Conservation (phyloP, 1,140 invertebrate species). For the Drosophila kurseongensis region DNA sequence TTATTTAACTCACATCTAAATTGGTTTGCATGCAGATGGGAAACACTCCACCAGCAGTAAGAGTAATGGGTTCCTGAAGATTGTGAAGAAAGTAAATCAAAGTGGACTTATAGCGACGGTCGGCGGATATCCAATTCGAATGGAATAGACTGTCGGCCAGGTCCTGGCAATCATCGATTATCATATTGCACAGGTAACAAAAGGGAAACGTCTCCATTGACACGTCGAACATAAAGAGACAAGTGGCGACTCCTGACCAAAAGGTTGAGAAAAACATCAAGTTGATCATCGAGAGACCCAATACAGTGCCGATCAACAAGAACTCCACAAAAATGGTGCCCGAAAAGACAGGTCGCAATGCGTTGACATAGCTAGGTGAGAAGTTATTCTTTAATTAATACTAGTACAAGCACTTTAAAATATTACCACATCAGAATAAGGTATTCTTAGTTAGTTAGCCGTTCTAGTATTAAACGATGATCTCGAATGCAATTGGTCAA, state of each 20-base stretch:
- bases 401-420: too few species aligned
- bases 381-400: background rate
- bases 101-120: slow-evolving; percentile 36
- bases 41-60: slow-evolving; percentile 57
- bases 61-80: slow-evolving; percentile 51
- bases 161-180: slow-evolving; percentile 44
- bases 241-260: slow-evolving; percentile 20
- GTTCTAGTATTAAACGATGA: slow-evolving; percentile 47
- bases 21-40: slow-evolving; percentile 54
- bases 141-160: slow-evolving; percentile 53
- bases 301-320: slow-evolving; percentile 31
- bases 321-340: slow-evolving; percentile 44
- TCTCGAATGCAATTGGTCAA: slow-evolving; percentile 52
- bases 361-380: slow-evolving; percentile 41
- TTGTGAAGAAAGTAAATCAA: slow-evolving; percentile 55
- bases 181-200: slow-evolving; percentile 59
- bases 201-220: slow-evolving; percentile 56
- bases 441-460: too few species aligned
- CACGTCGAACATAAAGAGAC: slow-evolving; percentile 32
- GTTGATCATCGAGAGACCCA: slow-evolving; percentile 38
- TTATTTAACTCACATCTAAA: slow-evolving; percentile 27
- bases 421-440: too few species aligned
- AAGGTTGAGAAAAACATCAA: slow-evolving; percentile 44
- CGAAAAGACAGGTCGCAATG: slow-evolving; percentile 36
- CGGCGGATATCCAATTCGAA: slow-evolving; percentile 54